These are phyloP conservation scores for Motacilla alba DNA, from an alignment of 2,113 vertebrate genomes.

Conservation along the genomic window DNA sequence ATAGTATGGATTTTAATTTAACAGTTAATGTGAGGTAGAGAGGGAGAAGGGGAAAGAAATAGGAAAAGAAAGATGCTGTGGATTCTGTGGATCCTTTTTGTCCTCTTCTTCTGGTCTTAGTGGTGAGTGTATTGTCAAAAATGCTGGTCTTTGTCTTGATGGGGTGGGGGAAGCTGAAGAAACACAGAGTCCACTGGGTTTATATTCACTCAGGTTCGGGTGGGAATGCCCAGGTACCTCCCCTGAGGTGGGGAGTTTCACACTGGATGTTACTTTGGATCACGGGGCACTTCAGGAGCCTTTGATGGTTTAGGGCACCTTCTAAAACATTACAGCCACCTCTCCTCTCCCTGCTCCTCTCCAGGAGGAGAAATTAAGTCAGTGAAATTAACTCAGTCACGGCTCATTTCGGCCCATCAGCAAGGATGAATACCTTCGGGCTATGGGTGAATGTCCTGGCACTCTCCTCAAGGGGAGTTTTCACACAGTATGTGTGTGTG, in stretches of 20 bases:
- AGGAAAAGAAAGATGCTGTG: neutral
- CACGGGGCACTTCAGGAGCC: neutral
- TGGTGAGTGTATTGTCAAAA: neutral
- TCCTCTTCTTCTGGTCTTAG: neutral
- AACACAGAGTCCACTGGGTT: neutral
- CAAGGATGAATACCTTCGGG: neutral
- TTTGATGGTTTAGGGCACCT: neutral
- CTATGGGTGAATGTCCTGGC: neutral
- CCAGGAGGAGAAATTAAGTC: too few species aligned
- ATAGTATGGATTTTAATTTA: neutral
- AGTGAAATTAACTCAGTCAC: neutral
- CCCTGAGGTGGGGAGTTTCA: neutral
- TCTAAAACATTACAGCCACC: neutral
- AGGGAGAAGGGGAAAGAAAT: neutral
- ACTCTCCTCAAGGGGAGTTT: neutral
- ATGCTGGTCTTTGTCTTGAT: neutral
- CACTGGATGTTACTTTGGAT: neutral
- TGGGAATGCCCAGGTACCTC: neutral
- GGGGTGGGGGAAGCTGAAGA: neutral
- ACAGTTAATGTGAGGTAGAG: neutral
- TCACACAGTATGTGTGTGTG: neutral
- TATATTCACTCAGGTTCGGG: neutral
- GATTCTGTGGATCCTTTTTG: neutral
- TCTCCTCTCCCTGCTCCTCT: neutral
- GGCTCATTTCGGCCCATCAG: neutral